phyloP scores from a whole-genome alignment of 2,113 vertebrate genomes.

The Trochalopteron elliotii region DNA sequence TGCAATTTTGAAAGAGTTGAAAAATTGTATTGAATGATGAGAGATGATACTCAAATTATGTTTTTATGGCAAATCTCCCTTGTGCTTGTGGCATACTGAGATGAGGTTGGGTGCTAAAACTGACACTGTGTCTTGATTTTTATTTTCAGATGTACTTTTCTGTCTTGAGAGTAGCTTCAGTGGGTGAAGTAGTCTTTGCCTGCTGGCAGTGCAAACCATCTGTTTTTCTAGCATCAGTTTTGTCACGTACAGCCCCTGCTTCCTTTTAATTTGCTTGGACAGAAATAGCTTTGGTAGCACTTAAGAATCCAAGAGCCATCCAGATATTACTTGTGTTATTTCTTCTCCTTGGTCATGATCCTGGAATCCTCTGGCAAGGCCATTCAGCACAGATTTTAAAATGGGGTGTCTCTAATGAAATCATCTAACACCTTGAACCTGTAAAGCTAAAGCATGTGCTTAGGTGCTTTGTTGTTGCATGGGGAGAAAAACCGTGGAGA shows the following conservation, averaged over 20 bases:
- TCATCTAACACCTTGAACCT: neutral
- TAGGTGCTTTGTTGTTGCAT: neutral
- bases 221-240: neutral
- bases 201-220: neutral
- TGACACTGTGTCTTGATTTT: neutral
- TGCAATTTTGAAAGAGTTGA: constrained; percentile 78
- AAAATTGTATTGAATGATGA: constrained; percentile 83
- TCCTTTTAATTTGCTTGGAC: neutral
- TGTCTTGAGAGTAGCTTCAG: constrained; percentile 3
- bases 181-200: neutral
- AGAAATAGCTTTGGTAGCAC: neutral
- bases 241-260: neutral
- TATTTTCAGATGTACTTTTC: constrained; percentile 22
- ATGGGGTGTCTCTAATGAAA: neutral
- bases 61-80: constrained; percentile 69
- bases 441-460: neutral
- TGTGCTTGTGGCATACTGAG: constrained; percentile 12
- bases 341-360: neutral
- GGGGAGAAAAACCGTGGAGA: neutral
- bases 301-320: neutral
- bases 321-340: neutral
- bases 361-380: neutral
- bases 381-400: neutral
- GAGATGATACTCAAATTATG: constrained; percentile 79
- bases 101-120: neutral